Base-by-base conservation (phyloP, 2,113 vertebrate species). In the Serilophus lunatus region DNA sequence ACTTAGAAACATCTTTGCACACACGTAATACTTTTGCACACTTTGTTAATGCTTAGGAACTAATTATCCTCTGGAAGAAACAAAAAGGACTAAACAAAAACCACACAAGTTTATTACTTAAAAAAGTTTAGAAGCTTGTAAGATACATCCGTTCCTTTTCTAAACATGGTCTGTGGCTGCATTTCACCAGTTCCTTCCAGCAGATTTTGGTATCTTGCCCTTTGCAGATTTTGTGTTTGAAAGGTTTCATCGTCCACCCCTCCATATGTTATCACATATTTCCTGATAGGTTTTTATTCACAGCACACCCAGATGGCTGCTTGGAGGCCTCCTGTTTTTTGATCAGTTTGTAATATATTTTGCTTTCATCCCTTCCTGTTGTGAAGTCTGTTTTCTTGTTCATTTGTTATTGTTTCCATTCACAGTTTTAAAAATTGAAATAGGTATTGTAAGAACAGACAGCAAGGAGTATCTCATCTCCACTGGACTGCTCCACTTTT, bases 181-280 rank as follows among this genome's bases (percentile, higher is more conserved):
- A 33, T 57, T 33, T 76, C 42, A 65, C 56, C 22, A 61, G 9
- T 40, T 74, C 65, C 47, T 80, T 86, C 36, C 82, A 86, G 45
- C 17, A 92, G 60, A 64, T 94, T 91, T 94, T 82, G 38, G 25
- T 82, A 71, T 69, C 38, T 83, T 1, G 3, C 18, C 22, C 44
- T 40, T 91, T 78, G 59, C 40, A 71, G 57, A 86, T 90, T 95
- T 82, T 83, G 18, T 90, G 44, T 90, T 93, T 88, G 51, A 77
- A 65, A 77, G 28, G 49, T 77, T 94, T 95, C 88, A 83, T 72
- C 82, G 90, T 82, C 36, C 63, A 72, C 64, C 60, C 80, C 54
- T 92, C 61, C 74, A 83, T 89, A 87, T 85, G 75, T 44, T 80
- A 47, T 84, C 61, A 78, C 70, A 53, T 86, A 89, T 92, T 87